Conservation (phyloP, 2,797 vertebrate genomes). For the Crenichthys baileyi region DNA sequence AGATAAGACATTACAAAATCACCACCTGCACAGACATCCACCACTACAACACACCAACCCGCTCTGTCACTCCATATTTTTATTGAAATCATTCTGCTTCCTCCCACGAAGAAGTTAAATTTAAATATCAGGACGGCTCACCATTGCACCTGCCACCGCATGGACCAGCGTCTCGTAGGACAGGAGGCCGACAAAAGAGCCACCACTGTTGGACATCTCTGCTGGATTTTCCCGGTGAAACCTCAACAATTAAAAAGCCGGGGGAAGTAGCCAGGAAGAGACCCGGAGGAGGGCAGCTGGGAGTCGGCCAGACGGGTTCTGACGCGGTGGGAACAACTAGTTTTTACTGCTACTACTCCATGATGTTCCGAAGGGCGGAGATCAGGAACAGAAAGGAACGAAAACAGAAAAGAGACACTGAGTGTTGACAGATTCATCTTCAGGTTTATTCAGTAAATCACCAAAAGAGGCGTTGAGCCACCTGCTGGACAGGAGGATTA, state of each 20-base stretch:
- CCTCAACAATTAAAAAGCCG: neutral
- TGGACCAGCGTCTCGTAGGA: constrained; percentile 86
- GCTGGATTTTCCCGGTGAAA: constrained; percentile 17
- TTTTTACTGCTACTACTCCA: neutral
- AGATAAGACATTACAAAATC: constrained; percentile 10
- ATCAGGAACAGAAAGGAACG: neutral
- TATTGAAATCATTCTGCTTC: neutral
- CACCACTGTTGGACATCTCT: constrained; percentile 73
- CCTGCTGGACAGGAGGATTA: neutral
- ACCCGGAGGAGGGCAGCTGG: neutral
- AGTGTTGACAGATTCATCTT: neutral
- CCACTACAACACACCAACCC: neutral
- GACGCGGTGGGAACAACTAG: neutral
- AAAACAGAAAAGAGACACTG: neutral
- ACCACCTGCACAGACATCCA: neutral
- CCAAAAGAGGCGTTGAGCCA: neutral
- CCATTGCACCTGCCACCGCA: constrained; percentile 83
- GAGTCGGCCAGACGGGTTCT: constrained; percentile 2
- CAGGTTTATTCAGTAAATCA: neutral
- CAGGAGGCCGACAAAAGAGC: constrained; percentile 66
- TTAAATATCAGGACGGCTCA: constrained; percentile 55
- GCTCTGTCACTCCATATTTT: neutral
- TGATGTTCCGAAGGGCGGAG: neutral
- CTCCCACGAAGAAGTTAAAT: neutral
- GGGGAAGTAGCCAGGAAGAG: neutral